A percentile compares a stretch with the other conserved stretches of the same genome.
Evolutionary conservation across 2,888 invertebrate species (phyloP).

Genomic region (Clitarchus hookeri): DNA sequence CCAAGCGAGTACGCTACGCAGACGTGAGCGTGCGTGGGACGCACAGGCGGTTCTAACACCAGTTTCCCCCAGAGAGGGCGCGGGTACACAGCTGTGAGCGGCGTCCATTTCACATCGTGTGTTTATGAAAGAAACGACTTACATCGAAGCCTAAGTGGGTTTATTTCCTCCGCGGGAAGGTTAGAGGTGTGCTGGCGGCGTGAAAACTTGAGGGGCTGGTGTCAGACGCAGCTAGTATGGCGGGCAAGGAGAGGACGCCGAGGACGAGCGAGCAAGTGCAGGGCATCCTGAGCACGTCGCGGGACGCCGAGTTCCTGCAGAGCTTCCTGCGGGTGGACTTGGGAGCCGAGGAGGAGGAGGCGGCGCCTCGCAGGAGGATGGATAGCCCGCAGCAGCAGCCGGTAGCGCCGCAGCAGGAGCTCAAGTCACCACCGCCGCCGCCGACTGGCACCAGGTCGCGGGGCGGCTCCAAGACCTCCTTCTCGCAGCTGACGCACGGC

Average conservation of each 20-base stretch:
- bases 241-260: slow-evolving; percentile 56
- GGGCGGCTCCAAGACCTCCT: slow-evolving; percentile 42
- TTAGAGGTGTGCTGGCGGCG: too few relatives aligned
- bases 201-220: too few relatives aligned
- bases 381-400: neutral
- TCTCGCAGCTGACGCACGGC: slow-evolving; percentile 47
- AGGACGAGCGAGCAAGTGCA: slow-evolving; percentile 53
- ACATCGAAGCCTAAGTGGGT: too few relatives aligned
- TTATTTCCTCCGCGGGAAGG: too few relatives aligned
- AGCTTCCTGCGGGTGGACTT: slow-evolving; percentile 76
- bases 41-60: too few relatives aligned
- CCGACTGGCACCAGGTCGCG: neutral
- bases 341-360: slow-evolving; percentile 55
- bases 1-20: neutral
- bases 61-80: too few relatives aligned
- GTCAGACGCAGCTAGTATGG: slow-evolving; percentile 47
- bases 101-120: neutral
- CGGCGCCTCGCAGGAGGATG: neutral
- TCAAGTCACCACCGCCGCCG: neutral
- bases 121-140: neutral
- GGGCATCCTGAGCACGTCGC: slow-evolving; percentile 68
- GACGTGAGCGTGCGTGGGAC: neutral
- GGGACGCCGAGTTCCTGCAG: slow-evolving; percentile 76
- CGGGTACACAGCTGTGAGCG: too few relatives aligned
- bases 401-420: neutral